These are phyloP conservation scores for Toxotes jaculatrix DNA, from an alignment of 2,113 vertebrate species.

Conservation along the genomic window DNA sequence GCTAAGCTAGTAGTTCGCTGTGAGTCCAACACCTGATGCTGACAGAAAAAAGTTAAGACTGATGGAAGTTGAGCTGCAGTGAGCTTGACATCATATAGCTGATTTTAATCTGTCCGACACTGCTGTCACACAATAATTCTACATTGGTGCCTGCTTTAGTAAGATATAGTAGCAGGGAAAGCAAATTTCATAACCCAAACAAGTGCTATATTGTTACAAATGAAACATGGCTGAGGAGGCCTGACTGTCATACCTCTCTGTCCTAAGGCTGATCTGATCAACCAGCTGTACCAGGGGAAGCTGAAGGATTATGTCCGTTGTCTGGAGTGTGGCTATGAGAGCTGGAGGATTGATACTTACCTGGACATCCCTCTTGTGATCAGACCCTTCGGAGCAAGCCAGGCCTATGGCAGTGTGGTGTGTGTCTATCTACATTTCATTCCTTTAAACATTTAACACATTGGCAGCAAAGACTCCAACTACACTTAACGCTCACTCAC, in stretches of 20 bases:
- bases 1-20: no score
- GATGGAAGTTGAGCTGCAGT: not conserved
- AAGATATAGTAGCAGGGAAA: not conserved
- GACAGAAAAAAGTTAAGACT: not conserved
- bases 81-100: not conserved
- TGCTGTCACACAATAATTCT: not conserved
- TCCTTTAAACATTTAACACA: constrained; percentile 12
- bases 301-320: constrained; percentile 99
- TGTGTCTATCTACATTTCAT: constrained; percentile 68
- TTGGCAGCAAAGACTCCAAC: not conserved
- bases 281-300: constrained; percentile 98
- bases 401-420: constrained; percentile 98
- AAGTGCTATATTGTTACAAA: constrained; percentile 27
- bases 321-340: constrained; percentile 97
- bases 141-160: not conserved
- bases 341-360: constrained; percentile 98
- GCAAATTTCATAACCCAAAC: not conserved
- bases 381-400: constrained; percentile 95
- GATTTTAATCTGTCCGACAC: not conserved
- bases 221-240: constrained; percentile 21
- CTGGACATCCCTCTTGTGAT: constrained; percentile 99
- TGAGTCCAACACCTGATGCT: no score
- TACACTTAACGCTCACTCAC: constrained; percentile 8
- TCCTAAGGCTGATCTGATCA: constrained; percentile 97
- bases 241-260: constrained; percentile 56